Evolutionary conservation across 2,888 invertebrate genomes (phyloP).

Genomic region (Xestia c-nigrum): DNA sequence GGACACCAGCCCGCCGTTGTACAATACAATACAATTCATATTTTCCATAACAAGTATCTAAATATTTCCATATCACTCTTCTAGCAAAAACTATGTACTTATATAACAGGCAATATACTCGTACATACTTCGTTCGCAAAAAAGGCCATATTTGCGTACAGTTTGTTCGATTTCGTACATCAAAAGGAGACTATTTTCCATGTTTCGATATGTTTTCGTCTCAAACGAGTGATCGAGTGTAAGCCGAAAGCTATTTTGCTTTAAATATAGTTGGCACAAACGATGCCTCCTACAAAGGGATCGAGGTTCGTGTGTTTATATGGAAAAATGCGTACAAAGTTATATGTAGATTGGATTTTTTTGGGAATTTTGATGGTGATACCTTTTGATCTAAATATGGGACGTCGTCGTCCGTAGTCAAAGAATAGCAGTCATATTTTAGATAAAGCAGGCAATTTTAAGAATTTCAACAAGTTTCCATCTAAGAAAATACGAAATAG

Average conservation of each 20-base stretch:
- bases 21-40: no score
- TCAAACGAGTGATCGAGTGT: constrained; percentile 47
- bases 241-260: constrained; percentile 65
- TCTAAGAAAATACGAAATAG: not conserved
- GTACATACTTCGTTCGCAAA: constrained; percentile 24
- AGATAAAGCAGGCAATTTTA: not conserved
- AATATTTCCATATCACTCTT: not conserved
- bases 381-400: constrained; percentile 2
- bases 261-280: constrained; percentile 64
- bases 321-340: constrained; percentile 23
- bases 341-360: constrained; percentile 15
- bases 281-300: constrained; percentile 54
- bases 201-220: constrained; percentile 53
- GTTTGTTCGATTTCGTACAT: constrained; percentile 53
- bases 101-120: not conserved
- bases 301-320: constrained; percentile 23
- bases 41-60: not conserved
- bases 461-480: not conserved
- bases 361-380: not conserved
- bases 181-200: constrained; percentile 57
- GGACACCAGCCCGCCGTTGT: no score
- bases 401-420: not conserved
- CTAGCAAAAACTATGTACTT: not conserved
- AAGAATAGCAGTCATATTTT: not conserved
- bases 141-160: constrained; percentile 36